These are phyloP conservation scores for Cactoblastis cactorum DNA, from an alignment of 2,888 invertebrate genomes.

Conservation along the genomic window DNA sequence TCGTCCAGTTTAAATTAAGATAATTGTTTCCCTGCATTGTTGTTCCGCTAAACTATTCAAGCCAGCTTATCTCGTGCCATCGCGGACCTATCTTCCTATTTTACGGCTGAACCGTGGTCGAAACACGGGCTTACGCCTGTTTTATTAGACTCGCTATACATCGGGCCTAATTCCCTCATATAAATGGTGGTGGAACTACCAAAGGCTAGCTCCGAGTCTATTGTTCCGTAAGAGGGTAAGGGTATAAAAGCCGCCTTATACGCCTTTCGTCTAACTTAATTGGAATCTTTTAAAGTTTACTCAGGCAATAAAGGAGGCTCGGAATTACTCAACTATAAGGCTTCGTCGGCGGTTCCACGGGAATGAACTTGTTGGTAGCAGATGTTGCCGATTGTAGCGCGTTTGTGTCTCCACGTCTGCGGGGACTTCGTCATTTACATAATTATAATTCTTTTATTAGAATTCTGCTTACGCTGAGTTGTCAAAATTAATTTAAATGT, in stretches of 20 bases:
- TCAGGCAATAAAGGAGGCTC: slow-evolving; percentile 56
- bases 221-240: slow-evolving; percentile 59
- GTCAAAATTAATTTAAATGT: neutral
- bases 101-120: slow-evolving; percentile 26
- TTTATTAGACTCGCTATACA: slow-evolving; percentile 45
- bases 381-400: slow-evolving; percentile 26
- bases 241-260: slow-evolving; percentile 45
- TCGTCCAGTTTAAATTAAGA: too few species aligned
- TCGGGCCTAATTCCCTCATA: slow-evolving; percentile 55
- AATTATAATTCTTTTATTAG: neutral
- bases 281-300: slow-evolving; percentile 77
- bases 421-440: neutral
- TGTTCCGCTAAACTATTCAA: too few species aligned
- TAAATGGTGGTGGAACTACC: slow-evolving; percentile 35
- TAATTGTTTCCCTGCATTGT: too few species aligned
- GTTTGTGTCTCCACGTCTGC: neutral
- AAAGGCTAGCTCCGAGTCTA: slow-evolving; percentile 32
- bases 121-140: slow-evolving; percentile 43
- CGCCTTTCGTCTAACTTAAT: slow-evolving; percentile 49
- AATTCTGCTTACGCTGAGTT: neutral
- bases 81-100: neutral
- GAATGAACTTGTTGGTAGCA: slow-evolving; percentile 36
- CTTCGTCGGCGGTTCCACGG: slow-evolving; percentile 24
- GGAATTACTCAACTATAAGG: slow-evolving; percentile 30
- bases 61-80: neutral